These are phyloP conservation scores for Melitaea cinxia DNA, from an alignment of 1,140 invertebrate species.

Conservation along the genomic window DNA sequence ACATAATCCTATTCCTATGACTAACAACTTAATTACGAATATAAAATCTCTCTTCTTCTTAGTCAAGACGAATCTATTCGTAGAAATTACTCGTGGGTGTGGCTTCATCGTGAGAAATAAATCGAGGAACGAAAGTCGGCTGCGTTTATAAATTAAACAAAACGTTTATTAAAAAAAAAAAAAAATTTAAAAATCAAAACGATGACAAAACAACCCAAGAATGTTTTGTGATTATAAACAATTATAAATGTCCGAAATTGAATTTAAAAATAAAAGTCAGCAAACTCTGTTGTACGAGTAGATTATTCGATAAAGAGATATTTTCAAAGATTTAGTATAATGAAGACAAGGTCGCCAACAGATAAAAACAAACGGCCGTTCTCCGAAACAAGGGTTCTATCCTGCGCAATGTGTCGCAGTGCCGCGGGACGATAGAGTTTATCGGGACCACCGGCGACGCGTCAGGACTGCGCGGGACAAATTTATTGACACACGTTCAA, in stretches of 20 bases:
- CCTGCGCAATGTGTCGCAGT: conserved; percentile 59
- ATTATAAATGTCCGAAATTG: neutral
- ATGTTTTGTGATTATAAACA: neutral
- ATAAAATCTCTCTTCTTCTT: conserved; percentile 58
- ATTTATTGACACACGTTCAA: conserved; percentile 81
- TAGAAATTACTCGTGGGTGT: conserved; percentile 65
- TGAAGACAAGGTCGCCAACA: conserved; percentile 63
- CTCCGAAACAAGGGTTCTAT: conserved; percentile 62
- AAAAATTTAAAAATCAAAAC: no score
- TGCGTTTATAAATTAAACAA: neutral
- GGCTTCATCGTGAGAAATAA: conserved; percentile 68
- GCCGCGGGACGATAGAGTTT: conserved; percentile 51
- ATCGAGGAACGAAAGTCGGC: conserved; percentile 43
- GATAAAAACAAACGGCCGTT: conserved; percentile 74
- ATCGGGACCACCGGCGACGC: conserved; percentile 74
- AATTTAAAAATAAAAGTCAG: conserved; percentile 35
- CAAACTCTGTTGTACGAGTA: conserved; percentile 55
- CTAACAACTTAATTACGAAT: conserved; percentile 63
- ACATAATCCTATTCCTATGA: neutral
- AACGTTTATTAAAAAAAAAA: no score
- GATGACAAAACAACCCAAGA: no score
- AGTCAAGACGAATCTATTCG: conserved; percentile 71
- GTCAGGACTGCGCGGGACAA: conserved; percentile 62
- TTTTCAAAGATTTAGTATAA: conserved; percentile 69
- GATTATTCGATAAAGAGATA: conserved; percentile 50